Conservation (phyloP, 2,888 invertebrate species). For the Chaitophorus viminalis region DNA sequence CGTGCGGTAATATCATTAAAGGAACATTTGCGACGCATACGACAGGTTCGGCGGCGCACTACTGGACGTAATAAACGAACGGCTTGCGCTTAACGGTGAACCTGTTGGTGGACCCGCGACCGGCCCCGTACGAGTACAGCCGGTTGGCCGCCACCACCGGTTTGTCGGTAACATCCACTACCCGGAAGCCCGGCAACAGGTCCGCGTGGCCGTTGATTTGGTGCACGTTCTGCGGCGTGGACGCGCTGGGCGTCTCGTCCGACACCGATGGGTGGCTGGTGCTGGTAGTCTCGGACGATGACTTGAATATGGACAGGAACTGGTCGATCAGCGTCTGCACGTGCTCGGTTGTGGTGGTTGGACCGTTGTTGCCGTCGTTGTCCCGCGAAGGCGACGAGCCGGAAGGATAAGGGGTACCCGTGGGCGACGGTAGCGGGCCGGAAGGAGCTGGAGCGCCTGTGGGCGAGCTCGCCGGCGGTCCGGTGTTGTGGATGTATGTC, state of each 20-base stretch:
- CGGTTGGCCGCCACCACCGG: neutral
- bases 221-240: neutral
- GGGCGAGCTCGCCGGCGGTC: slow-evolving; percentile 73
- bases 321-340: slow-evolving; percentile 46
- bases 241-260: neutral
- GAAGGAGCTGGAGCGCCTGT: neutral
- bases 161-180: slow-evolving; percentile 58
- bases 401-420: neutral
- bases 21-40: neutral
- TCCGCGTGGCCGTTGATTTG: neutral
- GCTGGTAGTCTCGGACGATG: too few relatives aligned
- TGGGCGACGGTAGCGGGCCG: neutral
- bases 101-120: neutral
- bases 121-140: neutral
- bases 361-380: neutral
- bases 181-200: slow-evolving; percentile 16
- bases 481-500: slow-evolving; percentile 81
- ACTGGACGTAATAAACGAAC: neutral
- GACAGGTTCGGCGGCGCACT: neutral
- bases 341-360: neutral
- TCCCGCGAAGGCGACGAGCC: neutral
- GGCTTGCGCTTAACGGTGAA: neutral
- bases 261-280: too few relatives aligned
- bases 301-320: slow-evolving; percentile 41
- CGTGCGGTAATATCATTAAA: too few relatives aligned